Percentiles rank a stretch among this genome's conserved stretches.
Conservation (phyloP, 2,888 invertebrate species). For the Meteorus colon region DNA sequence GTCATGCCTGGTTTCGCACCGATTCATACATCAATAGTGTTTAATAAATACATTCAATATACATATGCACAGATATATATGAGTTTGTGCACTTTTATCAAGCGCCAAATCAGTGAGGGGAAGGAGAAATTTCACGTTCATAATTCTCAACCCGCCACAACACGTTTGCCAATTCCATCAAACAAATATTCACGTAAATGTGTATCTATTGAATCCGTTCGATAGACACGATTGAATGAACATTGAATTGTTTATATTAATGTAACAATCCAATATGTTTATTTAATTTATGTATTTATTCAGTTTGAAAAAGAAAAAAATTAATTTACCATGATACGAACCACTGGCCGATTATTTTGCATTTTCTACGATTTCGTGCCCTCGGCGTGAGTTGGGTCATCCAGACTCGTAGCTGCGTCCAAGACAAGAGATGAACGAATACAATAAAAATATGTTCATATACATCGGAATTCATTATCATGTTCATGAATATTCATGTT, state of each 20-base stretch:
- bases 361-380: conserved; percentile 71
- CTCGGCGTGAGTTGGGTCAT: conserved; percentile 69
- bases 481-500: neutral
- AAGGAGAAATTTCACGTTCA: conserved; percentile 43
- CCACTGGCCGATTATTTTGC: conserved; percentile 71
- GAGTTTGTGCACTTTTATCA: neutral
- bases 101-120: conserved; percentile 16
- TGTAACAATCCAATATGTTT: neutral
- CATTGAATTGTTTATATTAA: neutral
- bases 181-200: too few relatives aligned
- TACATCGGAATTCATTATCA: conserved; percentile 3
- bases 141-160: conserved; percentile 31
- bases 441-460: conserved; percentile 18
- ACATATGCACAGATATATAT: neutral
- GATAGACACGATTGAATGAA: neutral
- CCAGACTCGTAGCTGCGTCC: conserved; percentile 70
- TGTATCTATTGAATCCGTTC: neutral
- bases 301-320: neutral
- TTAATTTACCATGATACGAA: conserved; percentile 63
- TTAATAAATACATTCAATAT: neutral
- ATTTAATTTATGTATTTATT: neutral
- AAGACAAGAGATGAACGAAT: conserved; percentile 11
- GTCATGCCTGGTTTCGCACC: neutral
- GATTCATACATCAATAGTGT: neutral
- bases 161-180: conserved; percentile 8